Percentiles rank a stretch among this genome's conserved stretches.
These are phyloP conservation scores for Conger conger DNA, from an alignment of 2,113 vertebrate species.

Conservation along the genomic window DNA sequence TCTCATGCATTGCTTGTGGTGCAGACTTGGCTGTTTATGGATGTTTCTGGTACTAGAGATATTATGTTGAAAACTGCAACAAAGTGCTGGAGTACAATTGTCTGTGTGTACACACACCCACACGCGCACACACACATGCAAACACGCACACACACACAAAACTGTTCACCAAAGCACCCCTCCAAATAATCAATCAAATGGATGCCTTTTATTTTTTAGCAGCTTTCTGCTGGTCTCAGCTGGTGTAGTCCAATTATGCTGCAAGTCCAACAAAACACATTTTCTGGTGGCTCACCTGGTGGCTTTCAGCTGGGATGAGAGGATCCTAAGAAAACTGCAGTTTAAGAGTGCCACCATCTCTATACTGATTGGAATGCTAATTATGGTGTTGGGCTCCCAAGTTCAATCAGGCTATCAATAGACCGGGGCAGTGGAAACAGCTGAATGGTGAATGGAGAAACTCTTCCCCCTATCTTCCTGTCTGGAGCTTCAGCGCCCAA, in stretches of 20 bases:
- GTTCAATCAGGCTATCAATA: background rate
- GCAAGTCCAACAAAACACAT: constrained; percentile 41
- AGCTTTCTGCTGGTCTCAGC: background rate
- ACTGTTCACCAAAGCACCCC: background rate
- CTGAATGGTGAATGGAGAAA: background rate
- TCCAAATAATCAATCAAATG: background rate
- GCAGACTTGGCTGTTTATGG: too few relatives aligned
- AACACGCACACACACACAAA: background rate
- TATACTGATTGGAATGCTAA: background rate
- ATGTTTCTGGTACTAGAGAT: too few relatives aligned
- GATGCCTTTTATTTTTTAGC: background rate
- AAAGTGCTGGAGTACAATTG: too few relatives aligned
- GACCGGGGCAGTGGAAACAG: background rate
- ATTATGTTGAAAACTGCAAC: too few relatives aligned
- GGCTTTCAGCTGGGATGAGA: constrained; percentile 42
- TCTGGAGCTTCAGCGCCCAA: background rate
- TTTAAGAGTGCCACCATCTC: background rate
- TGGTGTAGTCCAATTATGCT: background rate
- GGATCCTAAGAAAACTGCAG: constrained; percentile 5
- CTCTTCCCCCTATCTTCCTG: background rate
- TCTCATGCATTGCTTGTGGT: too few relatives aligned
- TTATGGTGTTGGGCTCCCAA: background rate
- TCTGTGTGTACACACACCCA: too few relatives aligned
- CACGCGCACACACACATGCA: background rate
- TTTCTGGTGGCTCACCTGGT: constrained; percentile 45